Evolutionary conservation across 2,888 invertebrate species (phyloP), one percentile per base, ranked within the genome.

Genomic region (Xestoiulus laeticollis): DNA sequence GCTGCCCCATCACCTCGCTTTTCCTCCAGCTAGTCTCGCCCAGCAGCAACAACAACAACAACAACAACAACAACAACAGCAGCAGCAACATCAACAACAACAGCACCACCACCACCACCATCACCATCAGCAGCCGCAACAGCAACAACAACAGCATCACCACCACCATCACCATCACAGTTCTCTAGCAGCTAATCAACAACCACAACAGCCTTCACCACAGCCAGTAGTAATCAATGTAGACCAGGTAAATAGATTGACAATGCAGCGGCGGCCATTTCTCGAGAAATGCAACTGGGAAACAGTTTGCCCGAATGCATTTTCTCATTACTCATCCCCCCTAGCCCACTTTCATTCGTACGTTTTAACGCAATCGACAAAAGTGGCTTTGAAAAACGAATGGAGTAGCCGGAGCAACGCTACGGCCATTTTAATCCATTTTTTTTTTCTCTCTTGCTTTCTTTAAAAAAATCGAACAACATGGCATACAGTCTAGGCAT

Each of bases 71-170:
- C 82, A 44, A 1, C 43, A 83, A 0, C 87, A 84, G 6, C 87
- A 87, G 2, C 86, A 91, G 88, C 90, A 91, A 6, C 92, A 91
- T 88, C 91, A 91, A 87, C 91, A 91, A 83, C 91, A 91, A 38
- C 89, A 92, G 92, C 90, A 92, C 93, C 90, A 89, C 92, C 92
- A 90, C 92, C 92, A 90, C 90, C 90, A 90, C 84, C 90, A 90
- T 86, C 90, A 91, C 87, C 91, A 91, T 89, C 91, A 91, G 44
- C 91, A 91, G 89, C 91, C 2, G 91, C 91, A 91, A 78, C 87
- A 87, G n/a, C 87, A 91, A 90, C 87, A 78, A 32, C 87, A 91
- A 90, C 88, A 87, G 30, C 88, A n/a, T 38, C 53, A 82, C 87
- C 89, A 68, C 88, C 86, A 43, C 85, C 88, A 32, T 89, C 91